A percentile compares a stretch with the other conserved stretches of the same genome.
Evolutionary conservation across 2,113 vertebrate genomes (phyloP).

Genomic region (Cercocebus atys): DNA sequence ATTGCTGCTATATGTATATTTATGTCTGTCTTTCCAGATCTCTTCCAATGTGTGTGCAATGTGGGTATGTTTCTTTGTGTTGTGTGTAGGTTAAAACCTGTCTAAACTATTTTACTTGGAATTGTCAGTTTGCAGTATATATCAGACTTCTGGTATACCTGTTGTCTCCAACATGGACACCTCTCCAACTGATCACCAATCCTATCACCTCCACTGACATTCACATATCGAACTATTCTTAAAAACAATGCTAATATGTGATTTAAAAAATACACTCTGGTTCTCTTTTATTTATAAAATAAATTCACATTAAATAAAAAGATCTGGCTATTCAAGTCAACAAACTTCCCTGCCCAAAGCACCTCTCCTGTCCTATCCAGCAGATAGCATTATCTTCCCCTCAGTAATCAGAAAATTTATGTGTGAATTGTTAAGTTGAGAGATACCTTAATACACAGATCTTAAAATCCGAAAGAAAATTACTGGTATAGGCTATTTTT

Average conservation of each 20-base stretch:
- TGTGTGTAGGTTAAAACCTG: neutral
- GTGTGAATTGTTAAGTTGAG: conserved; percentile 21
- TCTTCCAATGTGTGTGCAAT: neutral
- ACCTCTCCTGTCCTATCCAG: neutral
- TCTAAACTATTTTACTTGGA: neutral
- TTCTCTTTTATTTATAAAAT: conserved; percentile 30
- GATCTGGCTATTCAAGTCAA: neutral
- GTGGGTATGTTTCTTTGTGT: neutral
- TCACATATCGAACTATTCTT: neutral
- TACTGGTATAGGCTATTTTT: neutral
- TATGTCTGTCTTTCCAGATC: neutral
- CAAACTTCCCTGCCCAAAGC: neutral
- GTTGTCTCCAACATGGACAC: neutral
- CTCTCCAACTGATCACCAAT: neutral
- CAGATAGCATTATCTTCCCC: neutral
- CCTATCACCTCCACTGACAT: neutral
- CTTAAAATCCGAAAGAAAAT: conserved; percentile 51
- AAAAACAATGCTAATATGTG: neutral
- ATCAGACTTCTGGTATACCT: neutral
- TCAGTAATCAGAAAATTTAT: neutral
- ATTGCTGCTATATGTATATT: neutral
- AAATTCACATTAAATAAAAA: conserved; percentile 48
- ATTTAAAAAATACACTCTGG: neutral
- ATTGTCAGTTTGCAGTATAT: neutral
- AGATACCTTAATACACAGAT: conserved; percentile 1